These are phyloP conservation scores for Erebia palarica DNA, from an alignment of 2,888 invertebrate genomes.

Conservation along the genomic window DNA sequence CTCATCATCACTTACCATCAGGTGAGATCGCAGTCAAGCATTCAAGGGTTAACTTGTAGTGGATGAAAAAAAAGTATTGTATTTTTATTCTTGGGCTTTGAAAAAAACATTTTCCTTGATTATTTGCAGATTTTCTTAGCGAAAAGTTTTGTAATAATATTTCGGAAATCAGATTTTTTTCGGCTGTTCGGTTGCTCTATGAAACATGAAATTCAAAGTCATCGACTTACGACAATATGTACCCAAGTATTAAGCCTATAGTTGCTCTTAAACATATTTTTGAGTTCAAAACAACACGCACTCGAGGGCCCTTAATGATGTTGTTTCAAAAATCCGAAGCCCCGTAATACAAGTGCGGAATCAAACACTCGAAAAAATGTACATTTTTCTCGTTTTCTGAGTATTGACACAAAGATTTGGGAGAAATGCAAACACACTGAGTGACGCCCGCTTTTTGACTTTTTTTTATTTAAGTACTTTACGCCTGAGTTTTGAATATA, in stretches of 20 bases:
- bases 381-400: conserved; percentile 53
- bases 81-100: too few relatives aligned
- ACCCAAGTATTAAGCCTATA: conserved; percentile 43
- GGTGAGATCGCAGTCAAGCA: too few relatives aligned
- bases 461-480: conserved; percentile 17
- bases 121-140: neutral
- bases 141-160: neutral
- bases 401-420: conserved; percentile 66
- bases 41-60: too few relatives aligned
- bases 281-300: conserved; percentile 19
- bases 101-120: too few relatives aligned
- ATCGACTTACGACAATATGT: too few relatives aligned
- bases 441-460: conserved; percentile 17
- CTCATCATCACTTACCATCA: too few relatives aligned
- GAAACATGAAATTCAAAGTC: conserved; percentile 15
- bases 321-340: conserved; percentile 51
- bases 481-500: conserved; percentile 15
- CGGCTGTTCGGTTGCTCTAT: neutral
- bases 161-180: neutral
- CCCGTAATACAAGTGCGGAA: conserved; percentile 40
- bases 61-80: too few relatives aligned
- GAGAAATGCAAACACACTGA: conserved; percentile 39
- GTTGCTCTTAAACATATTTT: conserved; percentile 37
- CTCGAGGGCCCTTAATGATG: conserved; percentile 38
- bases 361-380: conserved; percentile 66